These are phyloP conservation scores for Elachura formosa DNA, from an alignment of 2,113 vertebrate genomes.

Conservation along the genomic window DNA sequence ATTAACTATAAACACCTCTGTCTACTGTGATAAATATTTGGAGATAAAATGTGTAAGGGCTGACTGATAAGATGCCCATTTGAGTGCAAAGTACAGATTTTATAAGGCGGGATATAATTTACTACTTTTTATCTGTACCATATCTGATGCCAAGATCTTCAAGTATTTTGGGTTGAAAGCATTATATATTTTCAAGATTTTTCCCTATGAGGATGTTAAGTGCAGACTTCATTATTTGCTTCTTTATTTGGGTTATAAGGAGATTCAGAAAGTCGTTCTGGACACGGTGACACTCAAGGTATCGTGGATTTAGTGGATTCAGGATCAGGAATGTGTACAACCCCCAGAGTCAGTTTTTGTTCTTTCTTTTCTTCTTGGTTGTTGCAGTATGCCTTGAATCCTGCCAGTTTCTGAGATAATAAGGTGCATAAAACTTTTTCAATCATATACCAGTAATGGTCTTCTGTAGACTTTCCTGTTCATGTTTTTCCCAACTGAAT, in stretches of 20 bases:
- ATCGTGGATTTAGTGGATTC: too few relatives aligned
- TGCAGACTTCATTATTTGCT: not conserved
- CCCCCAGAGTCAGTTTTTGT: not conserved
- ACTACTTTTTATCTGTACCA: not conserved
- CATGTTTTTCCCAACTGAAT: not conserved
- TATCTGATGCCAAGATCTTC: not conserved
- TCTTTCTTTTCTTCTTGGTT: not conserved
- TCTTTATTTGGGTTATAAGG: not conserved
- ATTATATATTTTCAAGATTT: not conserved
- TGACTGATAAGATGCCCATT: not conserved
- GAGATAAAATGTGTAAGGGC: not conserved
- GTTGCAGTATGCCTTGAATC: not conserved
- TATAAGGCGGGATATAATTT: not conserved
- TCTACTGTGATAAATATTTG: slow-evolving; percentile 15
- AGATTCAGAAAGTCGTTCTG: not conserved
- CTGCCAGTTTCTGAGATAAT: not conserved
- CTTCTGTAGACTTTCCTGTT: not conserved
- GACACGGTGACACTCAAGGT: not conserved
- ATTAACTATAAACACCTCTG: not conserved
- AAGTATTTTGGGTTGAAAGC: not conserved
- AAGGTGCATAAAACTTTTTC: not conserved
- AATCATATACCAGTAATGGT: not conserved
- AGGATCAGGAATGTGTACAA: not conserved
- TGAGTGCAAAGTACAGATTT: not conserved
- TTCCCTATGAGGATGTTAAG: not conserved